Evolutionary conservation across 2,113 vertebrate species (phyloP).

Genomic region (Ornithorhynchus anatinus): DNA sequence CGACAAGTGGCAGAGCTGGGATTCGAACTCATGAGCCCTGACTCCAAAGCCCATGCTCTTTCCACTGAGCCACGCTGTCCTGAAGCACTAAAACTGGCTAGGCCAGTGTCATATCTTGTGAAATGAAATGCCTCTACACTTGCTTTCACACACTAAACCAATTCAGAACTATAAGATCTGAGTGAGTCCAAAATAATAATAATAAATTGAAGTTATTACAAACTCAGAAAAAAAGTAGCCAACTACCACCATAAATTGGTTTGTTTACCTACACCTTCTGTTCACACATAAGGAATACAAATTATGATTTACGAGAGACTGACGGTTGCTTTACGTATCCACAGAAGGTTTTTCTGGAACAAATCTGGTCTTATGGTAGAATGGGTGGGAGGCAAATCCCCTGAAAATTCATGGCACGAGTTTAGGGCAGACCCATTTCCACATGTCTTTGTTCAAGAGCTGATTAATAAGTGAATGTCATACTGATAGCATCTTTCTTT

Average conservation of each 20-base stretch:
- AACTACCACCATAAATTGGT: conserved; percentile 37
- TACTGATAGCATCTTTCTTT: neutral
- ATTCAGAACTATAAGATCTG: neutral
- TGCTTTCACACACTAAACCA: too few relatives aligned
- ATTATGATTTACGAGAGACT: conserved; percentile 56
- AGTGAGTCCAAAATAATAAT: neutral
- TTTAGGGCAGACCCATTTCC: neutral
- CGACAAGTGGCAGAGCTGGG: too few relatives aligned
- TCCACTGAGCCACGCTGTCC: too few relatives aligned
- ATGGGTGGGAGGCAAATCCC: neutral
- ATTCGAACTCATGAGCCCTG: too few relatives aligned
- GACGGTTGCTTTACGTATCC: conserved; percentile 50
- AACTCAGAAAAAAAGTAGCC: conserved; percentile 20
- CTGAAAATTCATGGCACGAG: neutral
- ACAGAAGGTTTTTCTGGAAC: conserved; percentile 29
- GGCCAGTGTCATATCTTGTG: too few relatives aligned
- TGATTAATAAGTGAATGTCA: neutral
- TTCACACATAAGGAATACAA: conserved; percentile 51
- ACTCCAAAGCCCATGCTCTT: too few relatives aligned
- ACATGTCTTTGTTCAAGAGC: neutral
- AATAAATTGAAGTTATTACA: neutral
- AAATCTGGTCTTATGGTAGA: conserved; percentile 24
- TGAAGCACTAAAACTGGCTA: too few relatives aligned
- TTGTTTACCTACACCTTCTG: conserved; percentile 58
- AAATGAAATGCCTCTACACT: too few relatives aligned